Base-by-base conservation (phyloP, 2,797 vertebrate species). In the Enteromius radiatus region DNA sequence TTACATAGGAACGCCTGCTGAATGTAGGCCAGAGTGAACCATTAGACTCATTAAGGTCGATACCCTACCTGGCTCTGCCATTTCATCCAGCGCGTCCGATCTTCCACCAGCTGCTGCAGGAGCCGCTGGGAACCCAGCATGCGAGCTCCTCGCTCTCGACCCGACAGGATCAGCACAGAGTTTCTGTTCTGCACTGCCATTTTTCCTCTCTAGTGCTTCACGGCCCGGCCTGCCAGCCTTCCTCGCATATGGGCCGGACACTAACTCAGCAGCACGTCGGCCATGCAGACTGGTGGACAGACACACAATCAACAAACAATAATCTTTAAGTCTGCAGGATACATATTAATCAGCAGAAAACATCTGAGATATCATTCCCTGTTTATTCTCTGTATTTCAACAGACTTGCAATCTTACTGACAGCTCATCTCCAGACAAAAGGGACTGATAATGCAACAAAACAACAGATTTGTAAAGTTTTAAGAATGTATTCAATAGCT, bases 81-180 rank as follows among this genome's bases (percentile, higher is more conserved):
- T 88, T 98, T 98, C 98, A 99, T 99, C 95, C 96, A 97, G 81
- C 98, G 96, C 3, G 98, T 97, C 87, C 99, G 98, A 93, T 99
- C 98, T 91, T 99, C 98, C 87, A 99, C 98, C 89, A 99, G 92
- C 89, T 99, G 97, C 94, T 99, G 97, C 87, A 99, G 93, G 85
- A 98, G 96, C 15, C 97, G 92, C 90, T 98, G 97, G 3, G 97
- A 96, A 70, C 98, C 97, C 21, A 96, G 93, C n/a, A 94, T 93
- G 87, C 95, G 96, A 61, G 96, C 95, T 67, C 98, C 98, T 6
- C 96, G 95, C 89, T 99, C 98, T 89, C 98, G 94, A 84, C 95
- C 96, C 86, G 95, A 96, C 86, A 99, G 94, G 92, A 99, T 98
- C 89, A 96, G 95, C 79, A 99, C 98, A 0, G 98, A 96, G 88